phyloP scores from a whole-genome alignment of 2,113 vertebrate species.

The Ginglymostoma cirratum region DNA sequence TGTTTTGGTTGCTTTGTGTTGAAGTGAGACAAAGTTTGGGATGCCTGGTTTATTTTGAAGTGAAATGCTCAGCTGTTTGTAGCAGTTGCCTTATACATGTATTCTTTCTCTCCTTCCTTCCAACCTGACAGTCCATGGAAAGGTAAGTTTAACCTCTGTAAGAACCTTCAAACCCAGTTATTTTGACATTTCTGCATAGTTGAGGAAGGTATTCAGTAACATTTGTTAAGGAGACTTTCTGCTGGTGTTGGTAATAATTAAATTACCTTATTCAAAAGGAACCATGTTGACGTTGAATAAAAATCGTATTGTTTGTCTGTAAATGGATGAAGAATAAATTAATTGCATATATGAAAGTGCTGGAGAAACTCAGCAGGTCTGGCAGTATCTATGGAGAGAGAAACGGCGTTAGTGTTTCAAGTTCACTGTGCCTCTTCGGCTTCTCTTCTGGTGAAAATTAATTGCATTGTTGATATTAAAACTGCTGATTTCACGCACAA shows the following conservation, averaged over 20 bases:
- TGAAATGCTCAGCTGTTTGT: background rate
- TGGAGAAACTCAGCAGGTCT: no score
- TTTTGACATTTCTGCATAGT: background rate
- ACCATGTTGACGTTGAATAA: background rate
- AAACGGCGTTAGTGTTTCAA: no score
- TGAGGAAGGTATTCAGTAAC: background rate
- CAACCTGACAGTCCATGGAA: background rate
- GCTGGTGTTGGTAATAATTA: background rate
- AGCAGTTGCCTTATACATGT: background rate
- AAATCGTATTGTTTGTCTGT: background rate
- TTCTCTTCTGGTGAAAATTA: background rate
- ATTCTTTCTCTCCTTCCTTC: background rate
- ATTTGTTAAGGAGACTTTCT: background rate
- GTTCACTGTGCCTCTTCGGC: no score
- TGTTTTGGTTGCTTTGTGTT: background rate
- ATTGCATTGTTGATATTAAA: slow-evolving; percentile 12
- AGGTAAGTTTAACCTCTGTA: background rate
- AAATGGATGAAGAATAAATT: background rate
- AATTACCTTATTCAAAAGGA: no score
- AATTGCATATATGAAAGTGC: background rate
- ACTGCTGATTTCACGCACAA: background rate
- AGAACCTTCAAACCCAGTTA: background rate
- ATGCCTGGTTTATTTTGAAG: background rate
- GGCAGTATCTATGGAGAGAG: no score
- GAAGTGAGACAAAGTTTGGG: background rate